phyloP scores from a whole-genome alignment of 2,113 vertebrate genomes.

The Salminus brasiliensis region DNA sequence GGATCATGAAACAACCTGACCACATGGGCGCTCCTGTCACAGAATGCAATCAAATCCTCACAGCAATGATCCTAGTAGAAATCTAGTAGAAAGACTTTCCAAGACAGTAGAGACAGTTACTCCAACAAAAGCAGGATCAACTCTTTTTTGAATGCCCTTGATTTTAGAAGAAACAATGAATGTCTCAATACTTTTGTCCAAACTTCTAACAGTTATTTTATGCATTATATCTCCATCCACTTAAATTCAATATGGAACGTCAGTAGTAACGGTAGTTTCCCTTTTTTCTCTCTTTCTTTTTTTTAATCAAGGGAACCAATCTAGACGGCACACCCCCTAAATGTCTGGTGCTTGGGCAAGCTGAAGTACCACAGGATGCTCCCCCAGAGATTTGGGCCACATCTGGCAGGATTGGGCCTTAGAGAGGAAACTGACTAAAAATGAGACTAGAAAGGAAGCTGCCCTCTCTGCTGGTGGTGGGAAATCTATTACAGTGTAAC shows the following conservation, averaged over 20 bases:
- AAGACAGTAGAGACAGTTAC: too few species aligned
- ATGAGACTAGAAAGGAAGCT: constrained; percentile 3
- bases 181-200: too few species aligned
- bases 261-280: neutral
- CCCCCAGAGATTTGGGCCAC: constrained; percentile 54
- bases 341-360: constrained; percentile 14
- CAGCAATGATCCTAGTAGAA: too few species aligned
- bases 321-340: constrained; percentile 41
- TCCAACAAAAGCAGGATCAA: too few species aligned
- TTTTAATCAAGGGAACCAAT: constrained; percentile 41
- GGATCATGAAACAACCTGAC: too few species aligned
- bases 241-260: neutral
- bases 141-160: too few species aligned
- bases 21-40: too few species aligned
- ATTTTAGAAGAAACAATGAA: too few species aligned
- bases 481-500: neutral
- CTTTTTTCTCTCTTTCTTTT: neutral
- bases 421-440: constrained; percentile 30
- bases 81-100: too few species aligned
- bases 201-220: too few species aligned
- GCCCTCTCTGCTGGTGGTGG: neutral
- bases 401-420: constrained; percentile 74
- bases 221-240: neutral
- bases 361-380: constrained; percentile 35
- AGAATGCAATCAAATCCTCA: too few species aligned